Evolutionary conservation across 2,888 invertebrate species (phyloP).

Genomic region (Imbricaverruca yamaguchii): DNA sequence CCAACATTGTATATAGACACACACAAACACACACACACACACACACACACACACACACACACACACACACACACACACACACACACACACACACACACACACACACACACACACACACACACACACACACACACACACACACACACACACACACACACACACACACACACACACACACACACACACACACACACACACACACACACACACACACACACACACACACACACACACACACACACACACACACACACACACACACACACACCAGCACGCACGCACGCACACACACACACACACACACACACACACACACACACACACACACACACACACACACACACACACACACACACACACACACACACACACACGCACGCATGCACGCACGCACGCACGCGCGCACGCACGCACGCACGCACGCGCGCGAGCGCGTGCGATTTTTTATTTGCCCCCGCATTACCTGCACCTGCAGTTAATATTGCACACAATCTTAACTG

Average conservation of each 20-base stretch:
- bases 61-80: too few relatives aligned
- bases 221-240: slow-evolving; percentile 23
- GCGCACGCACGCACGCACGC: neutral
- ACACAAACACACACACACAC: too few relatives aligned
- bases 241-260: slow-evolving; percentile 22
- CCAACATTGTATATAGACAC: too few relatives aligned
- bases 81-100: too few relatives aligned
- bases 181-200: slow-evolving; percentile 12
- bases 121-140: too few relatives aligned
- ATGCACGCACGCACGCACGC: neutral
- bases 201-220: slow-evolving; percentile 21
- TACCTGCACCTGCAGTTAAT: too few relatives aligned
- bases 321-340: neutral
- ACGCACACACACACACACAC: neutral
- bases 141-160: too few relatives aligned
- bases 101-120: too few relatives aligned
- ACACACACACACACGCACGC: neutral
- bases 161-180: slow-evolving; percentile 19
- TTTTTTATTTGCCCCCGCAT: too few relatives aligned
- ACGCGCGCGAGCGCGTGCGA: too few relatives aligned
- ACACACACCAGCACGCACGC: neutral
- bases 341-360: neutral
- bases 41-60: too few relatives aligned
- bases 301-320: neutral
- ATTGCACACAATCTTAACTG: too few relatives aligned